Percentiles rank a stretch among this genome's conserved stretches.
phyloP scores from a whole-genome alignment of 2,888 invertebrate genomes.

The Carabus problematicus region DNA sequence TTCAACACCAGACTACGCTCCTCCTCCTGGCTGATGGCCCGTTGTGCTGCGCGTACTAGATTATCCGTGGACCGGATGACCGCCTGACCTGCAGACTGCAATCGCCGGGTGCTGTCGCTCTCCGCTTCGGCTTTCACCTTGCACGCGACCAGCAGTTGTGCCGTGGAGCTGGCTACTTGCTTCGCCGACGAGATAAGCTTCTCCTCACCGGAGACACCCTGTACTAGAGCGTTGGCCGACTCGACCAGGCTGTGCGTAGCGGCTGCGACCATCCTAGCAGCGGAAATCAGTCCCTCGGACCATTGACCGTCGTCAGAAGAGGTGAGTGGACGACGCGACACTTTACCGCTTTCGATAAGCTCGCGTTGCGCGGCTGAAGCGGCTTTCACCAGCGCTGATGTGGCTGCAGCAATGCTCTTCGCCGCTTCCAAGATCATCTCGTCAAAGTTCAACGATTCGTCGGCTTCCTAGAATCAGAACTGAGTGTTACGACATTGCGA shows the following conservation, averaged over 20 bases:
- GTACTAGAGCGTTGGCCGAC: conserved; percentile 95
- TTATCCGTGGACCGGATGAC: conserved; percentile 98
- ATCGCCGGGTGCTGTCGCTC: conserved; percentile 88
- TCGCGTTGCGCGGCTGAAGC: conserved; percentile 97
- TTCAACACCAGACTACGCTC: conserved; percentile 91
- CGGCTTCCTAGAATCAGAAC: conserved; percentile 65
- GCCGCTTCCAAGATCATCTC: conserved; percentile 99
- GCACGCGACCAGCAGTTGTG: conserved; percentile 96
- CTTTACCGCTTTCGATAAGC: conserved; percentile 90
- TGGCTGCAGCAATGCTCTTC: conserved; percentile 96
- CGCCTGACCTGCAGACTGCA: conserved; percentile 93
- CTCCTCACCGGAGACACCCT: conserved; percentile 92
- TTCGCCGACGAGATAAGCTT: conserved; percentile 95
- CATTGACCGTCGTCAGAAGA: conserved; percentile 97
- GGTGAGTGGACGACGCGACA: conserved; percentile 79
- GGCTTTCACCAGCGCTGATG: conserved; percentile 94
- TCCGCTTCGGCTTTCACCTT: conserved; percentile 98
- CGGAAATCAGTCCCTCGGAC: conserved; percentile 96
- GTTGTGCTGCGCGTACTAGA: conserved; percentile 92
- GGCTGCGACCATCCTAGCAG: conserved; percentile 94
- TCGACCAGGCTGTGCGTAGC: conserved; percentile 98
- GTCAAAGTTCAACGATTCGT: conserved; percentile 96
- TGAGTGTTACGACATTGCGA: not conserved
- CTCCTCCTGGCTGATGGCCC: conserved; percentile 90
- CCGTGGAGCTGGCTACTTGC: conserved; percentile 96